These are phyloP conservation scores for Heliothis peltigera DNA, from an alignment of 2,888 invertebrate genomes.

Conservation along the genomic window DNA sequence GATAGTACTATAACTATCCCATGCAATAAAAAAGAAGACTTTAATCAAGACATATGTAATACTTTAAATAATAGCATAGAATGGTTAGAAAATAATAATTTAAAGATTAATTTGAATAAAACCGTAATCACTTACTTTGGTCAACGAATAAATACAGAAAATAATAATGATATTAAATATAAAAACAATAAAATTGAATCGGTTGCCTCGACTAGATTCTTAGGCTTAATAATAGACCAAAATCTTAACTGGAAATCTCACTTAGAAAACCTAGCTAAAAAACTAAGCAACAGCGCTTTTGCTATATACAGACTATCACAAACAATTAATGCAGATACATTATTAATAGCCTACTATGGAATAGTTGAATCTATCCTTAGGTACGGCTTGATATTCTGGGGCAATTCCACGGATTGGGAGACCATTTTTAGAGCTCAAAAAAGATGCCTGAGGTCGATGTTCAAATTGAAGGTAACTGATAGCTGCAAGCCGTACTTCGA, in stretches of 20 bases:
- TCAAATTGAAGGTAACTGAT: conserved; percentile 3
- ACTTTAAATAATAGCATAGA: too few species aligned
- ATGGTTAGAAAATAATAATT: too few species aligned
- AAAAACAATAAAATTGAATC: conserved; percentile 6
- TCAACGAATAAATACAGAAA: conserved; percentile 3
- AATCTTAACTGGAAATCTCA: conserved; percentile 7
- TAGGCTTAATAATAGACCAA: conserved; percentile 10
- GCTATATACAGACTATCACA: too few species aligned
- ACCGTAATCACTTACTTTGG: neutral
- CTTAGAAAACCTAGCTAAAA: conserved; percentile 5
- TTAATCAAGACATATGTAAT: too few species aligned
- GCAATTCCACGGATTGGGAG: conserved; percentile 3
- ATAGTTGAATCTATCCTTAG: conserved; percentile 6
- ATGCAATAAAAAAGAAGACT: too few species aligned
- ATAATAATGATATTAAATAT: conserved; percentile 5
- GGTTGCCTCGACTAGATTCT: conserved; percentile 1
- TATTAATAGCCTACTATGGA: conserved; percentile 8
- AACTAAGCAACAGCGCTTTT: conserved; percentile 1
- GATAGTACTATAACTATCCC: too few species aligned
- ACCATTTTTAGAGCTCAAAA: conserved; percentile 8
- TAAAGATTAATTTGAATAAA: neutral
- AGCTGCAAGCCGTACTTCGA: neutral
- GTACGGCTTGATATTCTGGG: too few species aligned
- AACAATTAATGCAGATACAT: too few species aligned
- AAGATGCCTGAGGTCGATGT: conserved; percentile 7